Evolutionary conservation across 2,797 vertebrate species (phyloP), one percentile per base, ranked within the genome.

Genomic region (Sebastes variabilis): DNA sequence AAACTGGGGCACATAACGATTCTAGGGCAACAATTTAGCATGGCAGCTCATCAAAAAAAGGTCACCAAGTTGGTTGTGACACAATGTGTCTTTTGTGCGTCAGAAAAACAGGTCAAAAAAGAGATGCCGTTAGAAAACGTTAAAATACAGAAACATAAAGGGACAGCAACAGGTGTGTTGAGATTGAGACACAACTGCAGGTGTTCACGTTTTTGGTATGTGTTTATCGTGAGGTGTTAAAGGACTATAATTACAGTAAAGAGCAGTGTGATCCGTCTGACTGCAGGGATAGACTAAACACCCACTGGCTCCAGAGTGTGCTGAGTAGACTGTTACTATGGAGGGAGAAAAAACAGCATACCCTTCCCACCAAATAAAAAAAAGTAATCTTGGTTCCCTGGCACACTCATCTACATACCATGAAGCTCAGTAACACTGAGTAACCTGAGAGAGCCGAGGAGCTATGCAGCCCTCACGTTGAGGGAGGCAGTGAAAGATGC

Each of bases 81-180:
- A 95, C 93, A 93, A 83, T 84, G 72, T 11, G 38, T 75, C 77
- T 81, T 83, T 89, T 94, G 89, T 91, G 78, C 69, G 70, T 65
- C 20, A 59, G 16, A 80, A 36, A 75, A 78, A 81, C 59, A 81
- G 67, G 77, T 75, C 77, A 86, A 73, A 75, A 67, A 59, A 64
- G 3, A 55, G 4, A 52, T 30, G 7, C 24, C 60, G 13, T 29
- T 65, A 46, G 3, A 54, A 70, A 78, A 65, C 52, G 29, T 5
- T 29, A 14, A 46, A 55, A 58, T 54, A 29, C 2, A 64, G 22
- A 73, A 61, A 59, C n/a, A 3, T 14, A 56, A 61, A 67, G 13
- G 3, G 20, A 55, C 13, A 6, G 69, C 30, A 82, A 82, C 82
- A 82, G 72, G 75, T 78, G 75, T 62, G 24, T 36, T 58, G 66